These are phyloP conservation scores for Actinostola sp. DNA, from an alignment of 92 coral and sea anemone species.

Conservation along the genomic window DNA sequence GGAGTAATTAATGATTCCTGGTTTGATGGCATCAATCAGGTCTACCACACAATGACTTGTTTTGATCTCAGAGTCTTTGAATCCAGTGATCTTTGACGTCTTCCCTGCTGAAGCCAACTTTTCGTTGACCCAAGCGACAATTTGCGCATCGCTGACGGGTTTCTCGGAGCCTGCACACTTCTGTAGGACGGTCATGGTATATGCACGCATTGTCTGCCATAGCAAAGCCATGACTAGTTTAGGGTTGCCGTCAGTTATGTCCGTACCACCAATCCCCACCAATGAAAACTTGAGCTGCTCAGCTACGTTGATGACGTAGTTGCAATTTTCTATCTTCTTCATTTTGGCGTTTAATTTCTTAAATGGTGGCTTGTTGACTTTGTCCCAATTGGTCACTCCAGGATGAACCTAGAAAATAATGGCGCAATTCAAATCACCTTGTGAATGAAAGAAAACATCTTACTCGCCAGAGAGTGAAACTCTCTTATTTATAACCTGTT, in stretches of 20 bases:
- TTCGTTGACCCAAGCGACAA: slow-evolving; percentile 87
- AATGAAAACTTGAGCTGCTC: slow-evolving; percentile 85
- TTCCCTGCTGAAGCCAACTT: slow-evolving; percentile 69
- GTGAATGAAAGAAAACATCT: no score
- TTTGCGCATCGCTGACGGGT: slow-evolving; percentile 80
- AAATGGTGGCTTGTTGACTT: slow-evolving; percentile 88
- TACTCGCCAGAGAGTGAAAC: no score
- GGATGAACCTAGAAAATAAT: slow-evolving; percentile 62
- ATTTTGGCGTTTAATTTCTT: slow-evolving; percentile 88
- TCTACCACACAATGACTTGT: slow-evolving; percentile 75
- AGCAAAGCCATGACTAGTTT: slow-evolving; percentile 83
- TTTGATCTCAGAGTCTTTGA: slow-evolving; percentile 79
- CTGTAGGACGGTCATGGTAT: slow-evolving; percentile 86
- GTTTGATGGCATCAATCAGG: slow-evolving; percentile 90
- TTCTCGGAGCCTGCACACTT: slow-evolving; percentile 83
- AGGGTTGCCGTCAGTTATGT: slow-evolving; percentile 74
- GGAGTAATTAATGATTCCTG: slow-evolving; percentile 73
- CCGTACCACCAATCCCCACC: slow-evolving; percentile 96
- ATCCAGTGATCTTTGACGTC: slow-evolving; percentile 59
- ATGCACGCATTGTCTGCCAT: slow-evolving; percentile 97
- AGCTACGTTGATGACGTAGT: slow-evolving; percentile 79
- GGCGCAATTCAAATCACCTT: no score
- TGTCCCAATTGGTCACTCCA: slow-evolving; percentile 85
- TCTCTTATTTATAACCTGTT: no score
- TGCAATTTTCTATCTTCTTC: slow-evolving; percentile 96